Base-by-base conservation (phyloP, 2,888 invertebrate genomes). In the Eristalinus aeneus region DNA sequence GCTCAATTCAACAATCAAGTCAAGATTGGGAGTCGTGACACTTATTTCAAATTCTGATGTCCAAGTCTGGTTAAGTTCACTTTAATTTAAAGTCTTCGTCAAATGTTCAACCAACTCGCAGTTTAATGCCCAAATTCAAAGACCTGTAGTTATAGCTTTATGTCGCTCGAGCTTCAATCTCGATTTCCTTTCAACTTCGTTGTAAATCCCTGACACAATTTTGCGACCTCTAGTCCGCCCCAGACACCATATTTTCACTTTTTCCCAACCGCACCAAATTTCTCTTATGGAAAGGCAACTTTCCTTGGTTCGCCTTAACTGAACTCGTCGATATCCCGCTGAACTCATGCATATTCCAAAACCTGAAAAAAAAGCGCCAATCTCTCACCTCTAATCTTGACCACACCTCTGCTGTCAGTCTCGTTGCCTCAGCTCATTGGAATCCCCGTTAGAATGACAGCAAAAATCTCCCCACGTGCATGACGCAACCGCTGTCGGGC, bases 391-490 rank as follows among this genome's bases (percentile, higher is more conserved):
- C 46, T n/a, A 46, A 46, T 46, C 46, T 46, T 46, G 60, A 60
- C 60, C 60, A 27, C 79, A 79, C 79, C 79, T 68, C n/a, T 39
- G 46, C 46, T 16, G 46, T 46, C 46, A n/a, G 46, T 46, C 46
- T 16, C 0, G 16, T n/a, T 5, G 27, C 27, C 27, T 27, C 27
- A 27, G 27, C 63, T 34, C 11, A 68, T 58, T 34, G 56, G 69
- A 36, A 27, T 75, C 23, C 32, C 46, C 58, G 23, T 61, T 60
- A 8, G 10, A 56, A 72, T 32, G 46, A 46, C 63, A 16, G 22
- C 39, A 11, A 34, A 34, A 60, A 22, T 67, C 74, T 61, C 53
- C n/a, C 36, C 67, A 68, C 39, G 61, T 73, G 54, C 61, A 61
- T 61, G 67, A 68, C 32, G 5, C 46, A 46, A 46, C 16, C 46